Evolutionary conservation across 2,113 vertebrate species (phyloP), one percentile per base, ranked within the genome.

Genomic region (Ciconia maguari): DNA sequence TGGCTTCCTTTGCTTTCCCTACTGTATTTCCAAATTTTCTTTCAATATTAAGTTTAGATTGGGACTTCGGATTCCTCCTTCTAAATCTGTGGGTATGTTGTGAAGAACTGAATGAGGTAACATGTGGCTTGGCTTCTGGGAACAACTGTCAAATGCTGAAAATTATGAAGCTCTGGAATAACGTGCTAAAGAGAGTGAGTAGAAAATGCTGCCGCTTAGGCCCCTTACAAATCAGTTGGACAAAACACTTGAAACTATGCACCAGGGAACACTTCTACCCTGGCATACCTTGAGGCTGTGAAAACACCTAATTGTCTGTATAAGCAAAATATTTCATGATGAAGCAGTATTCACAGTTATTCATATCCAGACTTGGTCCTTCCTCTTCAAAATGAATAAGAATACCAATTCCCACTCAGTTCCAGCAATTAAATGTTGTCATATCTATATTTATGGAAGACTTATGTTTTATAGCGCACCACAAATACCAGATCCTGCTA

Each of bases 151-250:
- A 77, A 54, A n/a, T 20, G 26, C 27, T 87, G 48, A 84, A 84
- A 87, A 70, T 34, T 15, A 66, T 48, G 34, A 38, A 38, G 30
- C 46, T 74, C 34, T 70, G 60, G 46, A 66, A 54, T 32, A 78
- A 41, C 1, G 0, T 5, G 36, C 22, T 29, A 30, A 70, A 21
- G 55, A 83, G n/a, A 87, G 44, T 0, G 2, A n/a, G 16, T 38
- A 82, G 51, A 62, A 91, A 55, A 54, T 70, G 52, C 26, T 78
- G 74, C 22, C 26, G 14, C 38, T 62, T 84, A 38, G 15, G 8
- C 2, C 16, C 13, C 32, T 74, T 82, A 58, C 13, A 58, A 84
- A 77, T 78, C 55, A 66, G 16, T 26, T 75, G 46, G 42, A 58
- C 13, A 78, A 93, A 83, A 4, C 16, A 34, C 38, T 42, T 70